Conservation (phyloP, 2,888 invertebrate genomes). For the Acanthosepion pharaonis region DNA sequence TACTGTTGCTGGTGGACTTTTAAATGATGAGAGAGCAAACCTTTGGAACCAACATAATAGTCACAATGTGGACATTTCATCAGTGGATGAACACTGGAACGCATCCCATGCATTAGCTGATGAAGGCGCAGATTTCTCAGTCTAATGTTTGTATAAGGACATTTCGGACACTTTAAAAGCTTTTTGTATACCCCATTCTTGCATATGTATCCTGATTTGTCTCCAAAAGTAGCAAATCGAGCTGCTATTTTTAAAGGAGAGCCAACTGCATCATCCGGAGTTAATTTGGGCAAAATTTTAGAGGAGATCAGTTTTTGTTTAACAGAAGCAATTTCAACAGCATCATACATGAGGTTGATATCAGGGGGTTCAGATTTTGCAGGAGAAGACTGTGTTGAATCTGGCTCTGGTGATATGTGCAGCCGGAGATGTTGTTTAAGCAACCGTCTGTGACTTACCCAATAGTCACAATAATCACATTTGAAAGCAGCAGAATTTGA, state of each 20-base stretch:
- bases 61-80: conserved; percentile 85
- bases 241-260: conserved; percentile 67
- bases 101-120: conserved; percentile 84
- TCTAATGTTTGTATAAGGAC: conserved; percentile 88
- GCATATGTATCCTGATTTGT: conserved; percentile 64
- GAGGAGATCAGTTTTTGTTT: conserved; percentile 71
- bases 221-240: conserved; percentile 59
- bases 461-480: conserved; percentile 87
- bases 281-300: conserved; percentile 68
- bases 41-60: conserved; percentile 84
- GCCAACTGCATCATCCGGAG: conserved; percentile 60
- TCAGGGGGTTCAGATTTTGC: conserved; percentile 66
- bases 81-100: conserved; percentile 66
- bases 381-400: conserved; percentile 60
- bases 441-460: conserved; percentile 84
- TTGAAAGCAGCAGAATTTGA: conserved; percentile 83
- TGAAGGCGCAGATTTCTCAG: conserved; percentile 87
- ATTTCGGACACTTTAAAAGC: conserved; percentile 88
- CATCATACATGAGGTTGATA: conserved; percentile 64
- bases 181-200: conserved; percentile 77
- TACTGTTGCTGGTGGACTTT: conserved; percentile 80
- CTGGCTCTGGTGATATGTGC: conserved; percentile 74
- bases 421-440: conserved; percentile 88
- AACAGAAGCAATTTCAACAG: conserved; percentile 68
- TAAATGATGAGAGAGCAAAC: conserved; percentile 79